Evolutionary conservation across 2,888 invertebrate species (phyloP), one percentile per base, ranked within the genome.

Genomic region (Melanargia galathea): DNA sequence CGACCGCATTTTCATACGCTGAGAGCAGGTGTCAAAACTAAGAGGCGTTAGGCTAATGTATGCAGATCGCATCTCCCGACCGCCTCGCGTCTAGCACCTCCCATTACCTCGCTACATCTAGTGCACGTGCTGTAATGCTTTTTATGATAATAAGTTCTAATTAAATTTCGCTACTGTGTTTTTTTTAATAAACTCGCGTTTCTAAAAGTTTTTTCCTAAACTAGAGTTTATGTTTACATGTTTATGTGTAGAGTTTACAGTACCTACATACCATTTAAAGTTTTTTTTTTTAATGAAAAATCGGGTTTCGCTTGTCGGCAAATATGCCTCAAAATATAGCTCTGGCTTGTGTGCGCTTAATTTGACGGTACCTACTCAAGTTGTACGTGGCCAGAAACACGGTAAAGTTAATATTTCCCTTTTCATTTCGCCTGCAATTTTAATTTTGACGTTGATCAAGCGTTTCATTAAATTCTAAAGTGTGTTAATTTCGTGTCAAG

Each of bases 1-100:
- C 75, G 75, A 75, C 73, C 71, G 74, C 80, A 77, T 82, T 81
- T 80, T 82, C 81, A 77, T 80, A 79, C 73, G 75, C 69, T 72
- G 82, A 80, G 85, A 86, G 86, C 90, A 89, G 90, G 90, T 90
- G 90, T 90, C 90, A 90, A 87, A 90, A 90, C 89, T 87, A 84
- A 82, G 84, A 83, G 85, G 84, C 84, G 83, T 87, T 86, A 85
- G 85, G 86, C 83, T 90, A 91, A 91, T 91, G 87, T 85, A 90
- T 91, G 90, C 89, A 90, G 89, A 90, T 90, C 90, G 90, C 88
- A 86, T 85, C 87, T 85, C 82, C 82, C 79, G 80, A 60, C 78
- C 78, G 79, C 66, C 62, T 64, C 64, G 65, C 62, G 68, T 70
- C 58, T 63, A 70, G 67, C 65, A 64, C 67, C 80, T 79, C 75